Percentiles rank a stretch among this genome's conserved stretches.
Evolutionary conservation across 2,797 vertebrate genomes (phyloP).

Genomic region (Gobio occitaniae): DNA sequence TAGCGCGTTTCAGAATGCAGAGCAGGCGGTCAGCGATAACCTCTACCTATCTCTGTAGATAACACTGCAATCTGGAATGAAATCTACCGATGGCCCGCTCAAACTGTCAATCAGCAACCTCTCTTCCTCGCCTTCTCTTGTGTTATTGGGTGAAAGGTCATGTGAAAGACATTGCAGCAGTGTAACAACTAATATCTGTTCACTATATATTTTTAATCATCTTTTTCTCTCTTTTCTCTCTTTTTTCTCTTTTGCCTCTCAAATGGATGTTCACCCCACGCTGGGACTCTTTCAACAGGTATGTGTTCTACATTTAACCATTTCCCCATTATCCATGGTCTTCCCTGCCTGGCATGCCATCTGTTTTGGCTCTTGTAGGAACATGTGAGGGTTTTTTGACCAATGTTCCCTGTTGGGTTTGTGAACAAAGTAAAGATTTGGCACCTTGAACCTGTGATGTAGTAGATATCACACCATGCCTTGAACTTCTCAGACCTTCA

Average conservation of each 20-base stretch:
- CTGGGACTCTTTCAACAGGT: slow-evolving; percentile 72
- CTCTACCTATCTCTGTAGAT: slow-evolving; percentile 79
- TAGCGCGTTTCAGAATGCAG: slow-evolving; percentile 77
- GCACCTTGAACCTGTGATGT: not conserved
- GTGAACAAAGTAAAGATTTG: slow-evolving; percentile 20
- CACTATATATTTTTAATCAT: slow-evolving; percentile 39
- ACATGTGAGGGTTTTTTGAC: slow-evolving; percentile 18
- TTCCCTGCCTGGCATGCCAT: slow-evolving; percentile 29
- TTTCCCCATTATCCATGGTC: slow-evolving; percentile 28
- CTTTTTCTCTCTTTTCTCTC: slow-evolving; percentile 37
- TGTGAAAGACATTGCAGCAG: slow-evolving; percentile 52
- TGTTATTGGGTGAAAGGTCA: slow-evolving; percentile 47
- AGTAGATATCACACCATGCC: slow-evolving; percentile 1
- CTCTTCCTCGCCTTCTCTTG: slow-evolving; percentile 48
- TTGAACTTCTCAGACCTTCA: slow-evolving; percentile 1
- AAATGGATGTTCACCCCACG: slow-evolving; percentile 31
- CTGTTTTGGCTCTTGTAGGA: not conserved
- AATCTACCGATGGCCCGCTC: slow-evolving; percentile 75
- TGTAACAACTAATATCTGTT: slow-evolving; percentile 35
- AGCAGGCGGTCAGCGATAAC: slow-evolving; percentile 74
- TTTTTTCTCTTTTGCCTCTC: slow-evolving; percentile 37
- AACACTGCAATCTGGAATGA: slow-evolving; percentile 81
- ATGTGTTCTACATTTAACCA: slow-evolving; percentile 59
- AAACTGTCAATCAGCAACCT: slow-evolving; percentile 71
- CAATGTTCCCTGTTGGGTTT: slow-evolving; percentile 4